These are phyloP conservation scores for Acleris literana DNA, from an alignment of 2,888 invertebrate species.

Conservation along the genomic window DNA sequence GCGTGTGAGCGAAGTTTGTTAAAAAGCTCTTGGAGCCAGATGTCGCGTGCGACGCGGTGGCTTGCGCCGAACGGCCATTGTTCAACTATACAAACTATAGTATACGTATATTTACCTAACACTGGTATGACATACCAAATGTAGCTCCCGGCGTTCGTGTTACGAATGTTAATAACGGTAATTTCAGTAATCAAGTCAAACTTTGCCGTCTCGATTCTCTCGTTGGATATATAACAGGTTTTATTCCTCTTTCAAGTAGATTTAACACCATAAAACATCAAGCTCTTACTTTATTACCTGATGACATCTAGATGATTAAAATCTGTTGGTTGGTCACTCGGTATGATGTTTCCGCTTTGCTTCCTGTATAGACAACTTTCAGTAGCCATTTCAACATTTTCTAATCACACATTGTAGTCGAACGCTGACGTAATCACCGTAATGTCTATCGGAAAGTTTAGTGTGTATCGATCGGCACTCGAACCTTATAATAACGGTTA, in stretches of 20 bases:
- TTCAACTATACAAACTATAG: conserved; percentile 38
- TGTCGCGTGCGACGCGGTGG: conserved; percentile 47
- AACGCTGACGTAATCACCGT: conserved; percentile 61
- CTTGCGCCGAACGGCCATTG: conserved; percentile 47
- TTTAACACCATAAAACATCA: background rate
- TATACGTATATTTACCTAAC: conserved; percentile 46
- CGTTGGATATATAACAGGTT: background rate
- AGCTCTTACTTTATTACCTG: conserved; percentile 8
- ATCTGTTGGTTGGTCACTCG: conserved; percentile 22
- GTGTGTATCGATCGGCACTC: conserved; percentile 55
- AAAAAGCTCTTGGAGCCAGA: conserved; percentile 53
- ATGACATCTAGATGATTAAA: conserved; percentile 17
- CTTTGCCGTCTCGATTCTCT: conserved; percentile 20
- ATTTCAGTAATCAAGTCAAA: conserved; percentile 22
- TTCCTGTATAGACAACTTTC: conserved; percentile 54
- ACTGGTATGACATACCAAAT: conserved; percentile 45
- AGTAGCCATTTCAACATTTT: conserved; percentile 41
- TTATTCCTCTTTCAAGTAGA: no score
- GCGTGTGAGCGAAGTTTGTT: conserved; percentile 53
- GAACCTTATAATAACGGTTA: conserved; percentile 57
- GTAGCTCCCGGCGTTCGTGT: conserved; percentile 49
- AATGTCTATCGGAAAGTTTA: conserved; percentile 53
- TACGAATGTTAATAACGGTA: conserved; percentile 46
- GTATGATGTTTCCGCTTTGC: conserved; percentile 23
- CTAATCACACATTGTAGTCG: conserved; percentile 50